phyloP scores from a whole-genome alignment of 2,797 vertebrate genomes.

The Hylomyscus alleni region DNA sequence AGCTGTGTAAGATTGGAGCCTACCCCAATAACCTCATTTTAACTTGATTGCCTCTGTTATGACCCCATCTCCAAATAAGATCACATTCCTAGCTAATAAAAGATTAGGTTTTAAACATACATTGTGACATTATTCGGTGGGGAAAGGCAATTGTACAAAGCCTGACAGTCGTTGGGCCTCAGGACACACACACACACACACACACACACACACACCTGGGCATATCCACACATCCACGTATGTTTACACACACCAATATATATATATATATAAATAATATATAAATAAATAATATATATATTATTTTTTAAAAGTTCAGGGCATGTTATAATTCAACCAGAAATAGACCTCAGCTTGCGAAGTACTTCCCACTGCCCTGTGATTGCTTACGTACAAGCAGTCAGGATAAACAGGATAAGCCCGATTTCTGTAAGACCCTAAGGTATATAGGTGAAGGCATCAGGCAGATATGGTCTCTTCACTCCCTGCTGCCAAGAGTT shows the following conservation, averaged over 20 bases:
- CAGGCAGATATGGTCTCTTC: not conserved
- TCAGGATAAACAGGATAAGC: not conserved
- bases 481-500: not conserved
- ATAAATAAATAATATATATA: no score
- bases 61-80: not conserved
- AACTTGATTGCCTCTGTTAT: not conserved
- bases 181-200: not conserved
- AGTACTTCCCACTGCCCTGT: not conserved
- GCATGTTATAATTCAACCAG: not conserved
- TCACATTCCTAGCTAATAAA: not conserved
- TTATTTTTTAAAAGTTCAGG: not conserved
- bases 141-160: not conserved
- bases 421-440: not conserved
- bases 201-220: not conserved
- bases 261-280: no score
- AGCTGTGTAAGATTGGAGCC: not conserved
- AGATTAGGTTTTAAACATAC: not conserved
- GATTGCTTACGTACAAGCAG: not conserved
- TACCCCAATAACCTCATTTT: not conserved
- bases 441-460: not conserved
- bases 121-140: not conserved
- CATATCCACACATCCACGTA: not conserved
- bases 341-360: not conserved
- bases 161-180: not conserved
- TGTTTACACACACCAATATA: not conserved